phyloP scores from a whole-genome alignment of 2,888 invertebrate species.

The Ariolimax columbianus region DNA sequence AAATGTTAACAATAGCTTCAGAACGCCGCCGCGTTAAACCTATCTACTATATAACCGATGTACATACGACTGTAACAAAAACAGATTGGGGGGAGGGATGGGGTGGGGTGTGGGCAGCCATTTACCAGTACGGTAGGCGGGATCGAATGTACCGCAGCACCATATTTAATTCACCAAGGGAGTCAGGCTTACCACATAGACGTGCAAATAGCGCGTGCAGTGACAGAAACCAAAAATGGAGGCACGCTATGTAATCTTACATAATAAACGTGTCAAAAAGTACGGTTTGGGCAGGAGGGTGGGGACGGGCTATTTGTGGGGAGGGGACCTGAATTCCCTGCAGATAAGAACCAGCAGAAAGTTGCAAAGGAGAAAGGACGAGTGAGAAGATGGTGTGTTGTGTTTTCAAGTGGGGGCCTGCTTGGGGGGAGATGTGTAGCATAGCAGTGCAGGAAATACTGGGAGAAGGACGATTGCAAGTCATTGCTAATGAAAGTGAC shows the following conservation, averaged over 20 bases:
- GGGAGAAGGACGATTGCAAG: too few relatives aligned
- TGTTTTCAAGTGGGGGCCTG: too few relatives aligned
- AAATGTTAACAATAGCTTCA: not conserved
- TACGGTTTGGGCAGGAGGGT: not conserved
- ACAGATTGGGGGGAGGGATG: too few relatives aligned
- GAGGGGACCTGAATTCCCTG: too few relatives aligned
- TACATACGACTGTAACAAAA: not conserved
- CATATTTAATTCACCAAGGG: not conserved
- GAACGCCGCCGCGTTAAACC: too few relatives aligned
- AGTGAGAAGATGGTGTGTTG: not conserved
- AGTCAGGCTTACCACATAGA: not conserved
- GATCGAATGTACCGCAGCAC: not conserved
- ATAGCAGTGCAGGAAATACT: too few relatives aligned
- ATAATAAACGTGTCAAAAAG: not conserved
- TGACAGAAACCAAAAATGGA: not conserved
- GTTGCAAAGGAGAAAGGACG: not conserved
- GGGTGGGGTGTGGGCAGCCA: too few relatives aligned
- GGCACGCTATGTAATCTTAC: not conserved
- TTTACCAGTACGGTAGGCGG: not conserved
- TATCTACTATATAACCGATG: too few relatives aligned
- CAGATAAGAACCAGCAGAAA: too few relatives aligned
- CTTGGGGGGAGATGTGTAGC: too few relatives aligned
- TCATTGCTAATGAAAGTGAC: too few relatives aligned
- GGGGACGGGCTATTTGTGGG: too few relatives aligned
- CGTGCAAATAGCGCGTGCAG: not conserved